Percentiles rank a stretch among this genome's conserved stretches.
phyloP scores from a whole-genome alignment of 2,797 vertebrate genomes.

The Pempheris klunzingeri region DNA sequence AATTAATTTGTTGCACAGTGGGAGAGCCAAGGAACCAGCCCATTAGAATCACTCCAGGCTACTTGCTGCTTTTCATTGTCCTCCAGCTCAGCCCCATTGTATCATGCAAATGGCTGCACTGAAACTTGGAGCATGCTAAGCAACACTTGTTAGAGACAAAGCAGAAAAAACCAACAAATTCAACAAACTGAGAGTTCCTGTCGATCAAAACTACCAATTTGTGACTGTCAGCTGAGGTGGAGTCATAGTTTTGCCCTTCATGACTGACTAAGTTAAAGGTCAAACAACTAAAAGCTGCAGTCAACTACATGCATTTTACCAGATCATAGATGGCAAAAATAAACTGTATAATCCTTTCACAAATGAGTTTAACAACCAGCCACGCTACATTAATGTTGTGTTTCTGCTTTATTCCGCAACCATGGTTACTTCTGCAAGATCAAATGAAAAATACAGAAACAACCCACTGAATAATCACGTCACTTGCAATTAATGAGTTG shows the following conservation, averaged over 20 bases:
- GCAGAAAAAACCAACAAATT: slow-evolving; percentile 34
- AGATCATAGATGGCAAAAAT: slow-evolving; percentile 15
- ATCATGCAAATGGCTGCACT: slow-evolving; percentile 65
- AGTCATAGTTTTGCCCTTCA: slow-evolving; percentile 16
- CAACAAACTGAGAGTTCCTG: slow-evolving; percentile 19
- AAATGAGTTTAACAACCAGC: slow-evolving; percentile 48
- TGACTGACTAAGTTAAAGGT: slow-evolving; percentile 49
- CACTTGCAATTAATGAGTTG: slow-evolving; percentile 71
- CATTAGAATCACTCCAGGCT: slow-evolving; percentile 82
- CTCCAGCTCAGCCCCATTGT: slow-evolving; percentile 63
- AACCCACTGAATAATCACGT: slow-evolving; percentile 76
- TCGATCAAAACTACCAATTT: slow-evolving; percentile 37
- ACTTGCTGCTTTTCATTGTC: slow-evolving; percentile 74
- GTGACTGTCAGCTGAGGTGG: slow-evolving; percentile 5
- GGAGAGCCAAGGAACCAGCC: slow-evolving; percentile 73
- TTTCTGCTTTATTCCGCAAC: slow-evolving; percentile 80
- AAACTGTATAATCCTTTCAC: neutral
- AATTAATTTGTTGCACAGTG: slow-evolving; percentile 84
- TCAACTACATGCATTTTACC: slow-evolving; percentile 20
- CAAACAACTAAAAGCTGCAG: slow-evolving; percentile 35
- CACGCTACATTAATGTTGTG: slow-evolving; percentile 42
- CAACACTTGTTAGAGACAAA: slow-evolving; percentile 59
- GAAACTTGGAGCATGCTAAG: slow-evolving; percentile 55
- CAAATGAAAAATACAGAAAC: slow-evolving; percentile 73
- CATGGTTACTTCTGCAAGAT: slow-evolving; percentile 71